Evolutionary conservation across 2,797 vertebrate genomes (phyloP).

Genomic region (Oreortyx pictus): DNA sequence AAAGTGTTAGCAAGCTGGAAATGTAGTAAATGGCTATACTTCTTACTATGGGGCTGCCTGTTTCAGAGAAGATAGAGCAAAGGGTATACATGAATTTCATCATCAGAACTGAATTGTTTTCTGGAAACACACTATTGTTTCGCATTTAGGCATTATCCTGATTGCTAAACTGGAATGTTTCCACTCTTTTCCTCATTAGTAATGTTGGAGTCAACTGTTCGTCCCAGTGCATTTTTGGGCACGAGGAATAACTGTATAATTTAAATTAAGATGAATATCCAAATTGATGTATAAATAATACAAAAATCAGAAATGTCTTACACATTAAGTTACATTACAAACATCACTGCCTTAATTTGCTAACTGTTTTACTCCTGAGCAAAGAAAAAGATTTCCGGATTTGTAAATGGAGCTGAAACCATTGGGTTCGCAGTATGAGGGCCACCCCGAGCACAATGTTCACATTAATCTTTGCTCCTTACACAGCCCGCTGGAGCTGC

Average conservation of each 20-base stretch:
- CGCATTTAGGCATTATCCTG: background rate
- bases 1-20: background rate
- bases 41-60: background rate
- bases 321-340: background rate
- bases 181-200: background rate
- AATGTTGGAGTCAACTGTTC: background rate
- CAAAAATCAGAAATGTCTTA: background rate
- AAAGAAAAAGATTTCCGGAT: slow-evolving; percentile 33
- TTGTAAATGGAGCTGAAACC: slow-evolving; percentile 23
- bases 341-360: slow-evolving; percentile 34
- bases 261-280: background rate
- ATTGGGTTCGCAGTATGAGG: background rate
- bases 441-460: slow-evolving; percentile 24
- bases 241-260: background rate
- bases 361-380: background rate
- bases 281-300: background rate
- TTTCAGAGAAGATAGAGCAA: background rate
- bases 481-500: slow-evolving; percentile 61
- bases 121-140: background rate
- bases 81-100: background rate
- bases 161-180: background rate
- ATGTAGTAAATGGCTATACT: background rate
- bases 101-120: background rate
- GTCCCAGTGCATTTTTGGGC: background rate
- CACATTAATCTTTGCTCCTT: slow-evolving; percentile 41